Evolutionary conservation across 2,797 vertebrate genomes (phyloP).

Genomic region (Myotis findleyi): DNA sequence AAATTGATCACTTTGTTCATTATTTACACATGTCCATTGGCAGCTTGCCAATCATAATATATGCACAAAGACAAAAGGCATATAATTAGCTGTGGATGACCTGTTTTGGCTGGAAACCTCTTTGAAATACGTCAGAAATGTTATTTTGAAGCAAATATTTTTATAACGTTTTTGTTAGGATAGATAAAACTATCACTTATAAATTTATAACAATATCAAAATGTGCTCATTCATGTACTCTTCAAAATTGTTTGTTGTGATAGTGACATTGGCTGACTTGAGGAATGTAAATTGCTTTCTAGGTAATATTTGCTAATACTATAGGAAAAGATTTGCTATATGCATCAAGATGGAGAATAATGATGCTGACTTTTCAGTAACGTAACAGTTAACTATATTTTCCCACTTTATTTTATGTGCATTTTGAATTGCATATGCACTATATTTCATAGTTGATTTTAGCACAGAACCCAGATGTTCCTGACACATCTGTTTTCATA

Average conservation of each 20-base stretch:
- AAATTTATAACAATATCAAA: neutral
- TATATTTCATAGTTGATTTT: constrained; percentile 72
- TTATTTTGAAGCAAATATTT: constrained; percentile 55
- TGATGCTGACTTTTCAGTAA: constrained; percentile 8
- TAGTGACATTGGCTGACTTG: neutral
- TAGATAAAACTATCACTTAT: neutral
- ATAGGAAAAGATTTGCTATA: neutral
- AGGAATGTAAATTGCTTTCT: neutral
- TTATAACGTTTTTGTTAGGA: neutral
- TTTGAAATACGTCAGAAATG: constrained; percentile 2
- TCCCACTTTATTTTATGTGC: constrained; percentile 56
- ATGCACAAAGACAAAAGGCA: constrained; percentile 75
- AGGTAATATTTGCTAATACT: neutral
- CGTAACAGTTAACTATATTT: constrained; percentile 38
- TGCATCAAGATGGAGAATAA: constrained; percentile 6
- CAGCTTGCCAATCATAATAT: constrained; percentile 74
- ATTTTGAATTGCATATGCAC: constrained; percentile 27
- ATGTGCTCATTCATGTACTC: neutral
- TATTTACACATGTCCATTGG: constrained; percentile 76
- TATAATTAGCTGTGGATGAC: constrained; percentile 74
- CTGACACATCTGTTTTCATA: constrained; percentile 58
- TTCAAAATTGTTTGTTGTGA: neutral
- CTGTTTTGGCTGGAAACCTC: constrained; percentile 63
- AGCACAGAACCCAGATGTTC: constrained; percentile 73
- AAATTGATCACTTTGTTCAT: constrained; percentile 69